Conservation (phyloP, 2,797 vertebrate genomes). For the Siniperca obscura region DNA sequence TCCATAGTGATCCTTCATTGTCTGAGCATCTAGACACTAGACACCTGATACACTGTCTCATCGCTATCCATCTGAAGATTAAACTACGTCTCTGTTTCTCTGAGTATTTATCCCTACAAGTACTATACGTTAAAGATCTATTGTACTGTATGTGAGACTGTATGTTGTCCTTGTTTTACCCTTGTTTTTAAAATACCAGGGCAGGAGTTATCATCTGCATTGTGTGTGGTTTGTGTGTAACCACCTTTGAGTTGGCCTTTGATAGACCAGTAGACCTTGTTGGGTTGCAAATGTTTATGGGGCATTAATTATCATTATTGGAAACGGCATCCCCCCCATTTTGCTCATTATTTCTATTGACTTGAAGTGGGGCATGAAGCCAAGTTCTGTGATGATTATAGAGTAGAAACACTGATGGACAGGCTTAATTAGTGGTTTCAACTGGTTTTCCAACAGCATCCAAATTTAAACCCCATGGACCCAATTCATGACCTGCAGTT, state of each 20-base stretch:
- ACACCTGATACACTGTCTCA: slow-evolving; percentile 61
- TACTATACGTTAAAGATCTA: slow-evolving; percentile 26
- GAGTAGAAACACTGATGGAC: slow-evolving; percentile 64
- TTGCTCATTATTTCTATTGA: slow-evolving; percentile 73
- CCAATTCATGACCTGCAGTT: slow-evolving; percentile 45
- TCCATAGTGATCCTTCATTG: slow-evolving; percentile 64
- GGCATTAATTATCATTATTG: slow-evolving; percentile 69
- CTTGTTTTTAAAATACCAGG: slow-evolving; percentile 1
- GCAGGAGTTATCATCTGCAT: not conserved
- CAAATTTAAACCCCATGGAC: slow-evolving; percentile 48
- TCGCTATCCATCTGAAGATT: slow-evolving; percentile 57
- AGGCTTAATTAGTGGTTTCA: slow-evolving; percentile 64
- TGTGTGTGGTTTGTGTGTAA: slow-evolving; percentile 28
- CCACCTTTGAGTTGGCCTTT: slow-evolving; percentile 38
- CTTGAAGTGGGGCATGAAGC: slow-evolving; percentile 56
- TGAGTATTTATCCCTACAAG: slow-evolving; percentile 46
- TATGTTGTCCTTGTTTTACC: slow-evolving; percentile 50
- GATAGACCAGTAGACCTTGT: slow-evolving; percentile 38
- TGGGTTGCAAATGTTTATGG: slow-evolving; percentile 58
- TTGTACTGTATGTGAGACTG: not conserved
- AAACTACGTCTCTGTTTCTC: slow-evolving; percentile 39
- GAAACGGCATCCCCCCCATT: slow-evolving; percentile 63
- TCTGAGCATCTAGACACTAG: slow-evolving; percentile 60
- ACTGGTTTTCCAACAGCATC: slow-evolving; percentile 52
- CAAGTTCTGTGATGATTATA: slow-evolving; percentile 69